Base-by-base conservation (phyloP, 1,140 invertebrate genomes). In the Capitella teleta region DNA sequence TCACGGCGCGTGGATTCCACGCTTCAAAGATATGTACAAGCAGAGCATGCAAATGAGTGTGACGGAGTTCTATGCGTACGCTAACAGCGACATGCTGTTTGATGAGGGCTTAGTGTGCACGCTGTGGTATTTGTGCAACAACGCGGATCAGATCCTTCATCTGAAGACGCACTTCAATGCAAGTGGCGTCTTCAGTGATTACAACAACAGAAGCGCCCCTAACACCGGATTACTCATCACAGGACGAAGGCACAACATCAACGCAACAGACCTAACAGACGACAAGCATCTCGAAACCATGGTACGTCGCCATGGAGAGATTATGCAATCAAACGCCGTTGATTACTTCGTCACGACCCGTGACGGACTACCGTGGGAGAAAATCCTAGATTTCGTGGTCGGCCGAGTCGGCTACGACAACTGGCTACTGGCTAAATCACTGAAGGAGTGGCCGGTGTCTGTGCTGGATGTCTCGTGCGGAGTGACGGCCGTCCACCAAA, bases 351-450 rank as follows among this genome's bases (percentile, higher is more conserved):
- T 49, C 18, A 14, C 34, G 14, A 49, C 47, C 8, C 12, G 21
- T 14, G 18, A 19, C 8, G 32, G 34, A 25, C 41, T 19, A 40
- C 47, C 47, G 12, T 49, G 47, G 47, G n/a, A 34, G 5, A 40
- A 14, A 8, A 37, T 49, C 18, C 34, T 37, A 16, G 47, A 43
- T 25, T 34, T 49, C 21, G 36, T 49, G 10, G 34, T 49, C 19
- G 47, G 47, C 21, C 21, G 47, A 8, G 25, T 37, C 19, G 47
- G 47, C 14, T 49, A 49, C 34, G 47, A 49, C 36, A 49, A 49
- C 23, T 49, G 30, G 30, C 24, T 49, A 16, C 34, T 49, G 47
- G 47, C 37, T 19, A 49, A 19, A 19, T 32, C 47, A 23, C 1
- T 49, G 18, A n/a, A n/a, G 5, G n/a, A n/a, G n/a, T 19, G 25